phyloP scores from a whole-genome alignment of 2,113 vertebrate species.

The Passer montanus region DNA sequence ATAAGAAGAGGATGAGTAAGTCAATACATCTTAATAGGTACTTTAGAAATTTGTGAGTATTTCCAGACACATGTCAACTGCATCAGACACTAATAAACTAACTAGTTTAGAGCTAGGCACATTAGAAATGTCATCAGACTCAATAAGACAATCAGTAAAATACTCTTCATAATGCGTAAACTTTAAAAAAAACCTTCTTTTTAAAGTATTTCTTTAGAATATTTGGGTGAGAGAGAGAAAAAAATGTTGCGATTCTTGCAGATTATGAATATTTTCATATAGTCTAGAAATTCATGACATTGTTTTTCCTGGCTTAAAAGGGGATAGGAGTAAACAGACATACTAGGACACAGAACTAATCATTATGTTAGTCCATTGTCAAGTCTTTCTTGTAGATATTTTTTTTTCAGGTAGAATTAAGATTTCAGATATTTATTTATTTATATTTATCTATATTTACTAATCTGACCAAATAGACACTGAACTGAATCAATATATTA shows the following conservation, averaged over 20 bases:
- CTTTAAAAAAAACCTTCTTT: rapidly evolving
- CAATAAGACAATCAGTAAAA: neutral
- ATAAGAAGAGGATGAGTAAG: neutral
- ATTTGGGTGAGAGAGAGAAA: neutral
- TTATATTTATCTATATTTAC: neutral
- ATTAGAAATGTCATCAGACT: neutral
- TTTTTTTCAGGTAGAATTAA: neutral
- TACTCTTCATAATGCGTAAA: neutral
- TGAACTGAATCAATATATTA: neutral
- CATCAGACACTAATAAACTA: neutral
- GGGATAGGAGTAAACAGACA: rapidly evolving
- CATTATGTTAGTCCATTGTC: neutral
- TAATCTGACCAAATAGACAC: neutral
- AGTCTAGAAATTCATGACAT: neutral
- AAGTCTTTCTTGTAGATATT: neutral
- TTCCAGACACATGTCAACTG: neutral
- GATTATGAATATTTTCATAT: neutral
- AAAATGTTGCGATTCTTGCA: rapidly evolving
- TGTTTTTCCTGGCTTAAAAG: neutral
- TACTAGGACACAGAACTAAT: neutral
- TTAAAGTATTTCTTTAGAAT: neutral
- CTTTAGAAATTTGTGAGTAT: neutral
- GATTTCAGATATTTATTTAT: neutral
- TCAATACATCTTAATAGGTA: neutral
- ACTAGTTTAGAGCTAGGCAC: neutral